Conservation (phyloP, 2,113 vertebrate genomes). For the Lanius ludovicianus region DNA sequence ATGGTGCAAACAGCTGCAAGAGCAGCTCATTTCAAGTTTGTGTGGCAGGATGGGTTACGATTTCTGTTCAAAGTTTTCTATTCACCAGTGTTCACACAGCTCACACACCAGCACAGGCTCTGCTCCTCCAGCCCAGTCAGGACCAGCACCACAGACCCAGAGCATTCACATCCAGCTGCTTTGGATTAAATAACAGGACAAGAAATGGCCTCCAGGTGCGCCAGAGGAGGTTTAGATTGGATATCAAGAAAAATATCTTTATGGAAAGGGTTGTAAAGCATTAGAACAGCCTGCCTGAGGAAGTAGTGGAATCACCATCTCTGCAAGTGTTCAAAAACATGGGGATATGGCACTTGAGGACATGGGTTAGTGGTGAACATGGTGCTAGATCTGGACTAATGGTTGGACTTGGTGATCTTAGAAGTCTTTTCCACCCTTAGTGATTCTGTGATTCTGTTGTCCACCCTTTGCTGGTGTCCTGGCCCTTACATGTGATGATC, state of each 20-base stretch:
- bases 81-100: background rate
- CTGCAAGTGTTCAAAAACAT: background rate
- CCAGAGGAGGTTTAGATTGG: background rate
- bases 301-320: background rate
- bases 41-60: background rate
- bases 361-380: background rate
- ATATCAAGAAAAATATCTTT: background rate
- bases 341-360: background rate
- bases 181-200: background rate
- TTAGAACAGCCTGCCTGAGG: background rate
- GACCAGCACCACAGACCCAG: fast-evolving
- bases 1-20: background rate
- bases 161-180: background rate
- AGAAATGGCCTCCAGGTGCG: background rate
- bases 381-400: background rate
- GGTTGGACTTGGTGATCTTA: too few species aligned
- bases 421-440: background rate
- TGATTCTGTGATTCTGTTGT: background rate
- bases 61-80: background rate
- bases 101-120: background rate
- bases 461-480: background rate
- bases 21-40: background rate
- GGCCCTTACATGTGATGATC: fast-evolving
- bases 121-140: background rate
- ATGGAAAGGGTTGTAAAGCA: background rate